Evolutionary conservation across 2,113 vertebrate genomes (phyloP).

Genomic region (Ammodramus savannarum): DNA sequence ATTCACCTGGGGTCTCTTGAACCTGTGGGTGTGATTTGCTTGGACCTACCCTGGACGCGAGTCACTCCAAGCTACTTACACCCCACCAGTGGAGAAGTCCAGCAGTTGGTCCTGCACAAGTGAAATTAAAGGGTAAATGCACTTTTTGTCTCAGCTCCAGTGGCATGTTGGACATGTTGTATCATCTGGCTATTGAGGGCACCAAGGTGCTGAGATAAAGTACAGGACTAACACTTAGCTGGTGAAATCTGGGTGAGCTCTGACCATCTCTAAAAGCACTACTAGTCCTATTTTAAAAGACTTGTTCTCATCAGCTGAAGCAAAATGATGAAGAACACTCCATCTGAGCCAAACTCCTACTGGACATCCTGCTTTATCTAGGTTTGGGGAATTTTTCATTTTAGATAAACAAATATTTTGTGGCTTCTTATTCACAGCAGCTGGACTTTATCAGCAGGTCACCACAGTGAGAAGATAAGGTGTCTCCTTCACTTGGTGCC

Average conservation of each 20-base stretch:
- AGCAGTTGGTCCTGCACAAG: background rate
- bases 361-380: background rate
- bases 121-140: background rate
- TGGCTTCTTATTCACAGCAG: background rate
- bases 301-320: background rate
- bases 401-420: background rate
- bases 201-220: background rate
- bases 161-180: background rate
- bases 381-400: background rate
- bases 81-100: background rate
- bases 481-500: background rate
- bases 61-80: background rate
- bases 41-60: background rate
- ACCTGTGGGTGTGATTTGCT: background rate
- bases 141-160: background rate
- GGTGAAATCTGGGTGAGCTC: background rate
- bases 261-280: background rate
- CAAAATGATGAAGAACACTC: background rate
- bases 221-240: background rate
- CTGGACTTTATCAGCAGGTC: slow-evolving; percentile 26
- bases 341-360: background rate
- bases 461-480: background rate
- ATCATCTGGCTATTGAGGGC: background rate
- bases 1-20: background rate
- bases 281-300: background rate